Evolutionary conservation across 2,888 invertebrate genomes (phyloP).

Genomic region (Chrysolina oricalcia): DNA sequence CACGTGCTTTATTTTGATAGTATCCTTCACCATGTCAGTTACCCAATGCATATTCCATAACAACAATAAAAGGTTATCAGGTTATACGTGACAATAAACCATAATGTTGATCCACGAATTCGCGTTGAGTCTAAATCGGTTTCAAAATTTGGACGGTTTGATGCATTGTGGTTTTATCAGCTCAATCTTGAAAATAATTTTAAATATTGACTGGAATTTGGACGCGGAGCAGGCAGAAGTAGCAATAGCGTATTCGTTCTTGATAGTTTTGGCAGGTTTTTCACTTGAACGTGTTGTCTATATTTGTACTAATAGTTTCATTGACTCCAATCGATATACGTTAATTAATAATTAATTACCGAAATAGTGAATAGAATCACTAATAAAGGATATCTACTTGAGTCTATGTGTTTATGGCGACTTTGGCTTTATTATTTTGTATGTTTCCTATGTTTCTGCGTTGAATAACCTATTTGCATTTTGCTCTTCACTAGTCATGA

Average conservation of each 20-base stretch:
- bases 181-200: background rate
- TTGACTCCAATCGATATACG: background rate
- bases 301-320: slow-evolving; percentile 1
- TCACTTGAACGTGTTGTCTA: background rate
- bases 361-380: background rate
- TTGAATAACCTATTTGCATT: too few species aligned
- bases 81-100: slow-evolving; percentile 14
- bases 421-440: too few species aligned
- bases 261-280: background rate
- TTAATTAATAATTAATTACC: too few species aligned
- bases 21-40: slow-evolving; percentile 8
- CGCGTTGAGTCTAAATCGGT: background rate
- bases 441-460: too few species aligned
- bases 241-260: background rate
- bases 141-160: background rate
- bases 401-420: background rate
- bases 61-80: slow-evolving; percentile 5
- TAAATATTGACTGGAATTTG: too few species aligned
- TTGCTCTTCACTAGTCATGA: too few species aligned
- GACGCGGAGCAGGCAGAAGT: too few species aligned
- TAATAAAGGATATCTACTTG: background rate
- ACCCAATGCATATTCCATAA: slow-evolving; percentile 9
- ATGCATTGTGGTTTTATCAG: background rate
- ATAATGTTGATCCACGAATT: slow-evolving; percentile 7
- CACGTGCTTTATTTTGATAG: background rate